Evolutionary conservation across 2,888 invertebrate genomes (phyloP), one percentile per base, ranked within the genome.

Genomic region (Strigamia transsilvanica): DNA sequence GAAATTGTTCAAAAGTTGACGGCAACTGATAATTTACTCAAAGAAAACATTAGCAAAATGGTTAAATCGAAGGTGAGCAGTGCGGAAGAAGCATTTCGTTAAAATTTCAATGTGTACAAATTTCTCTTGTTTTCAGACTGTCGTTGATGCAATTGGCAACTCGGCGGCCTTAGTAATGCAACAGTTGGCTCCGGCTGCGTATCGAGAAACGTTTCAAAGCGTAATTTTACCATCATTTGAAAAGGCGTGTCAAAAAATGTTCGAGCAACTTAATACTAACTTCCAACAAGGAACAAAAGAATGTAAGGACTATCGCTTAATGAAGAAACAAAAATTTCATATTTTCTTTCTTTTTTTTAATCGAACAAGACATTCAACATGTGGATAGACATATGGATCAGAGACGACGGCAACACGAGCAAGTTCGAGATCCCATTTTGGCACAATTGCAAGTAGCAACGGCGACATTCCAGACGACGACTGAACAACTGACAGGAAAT

Each of bases 271-370:
- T 82, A 96, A 96, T 87, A 93, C 94, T 80, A 92, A 94, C 21
- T 98, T 98, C 89, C 92, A 93, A 81, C 91, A 91, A 84, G 98
- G 98, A 82, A 95, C 97, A 9, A 93, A 93, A 87, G 97, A 98
- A 89, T 96, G 97, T 97, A 89, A 92, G 92, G 84, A 73, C 27
- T 0, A n/a, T 32, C 15, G 23, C 13, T 32, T 32, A 73, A 32
- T 73, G n/a, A 15, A n/a, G 9, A 27, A 0, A 9, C n/a, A 27
- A 27, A 6, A 5, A 5, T n/a, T 32, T 27, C 27, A 73, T 27
- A 9, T 23, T 66, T 66, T 12, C 23, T 27, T 27, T 66, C 0
- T 32, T 12, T 2, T 73, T 15, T 73, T 73, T 10, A 13, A n/a
- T 18, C 12, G 23, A 61, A 61, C 18, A 13, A 82, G 82, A 82